Conservation (phyloP, 92 coral and sea anemone species). For the Porites divaricata region DNA sequence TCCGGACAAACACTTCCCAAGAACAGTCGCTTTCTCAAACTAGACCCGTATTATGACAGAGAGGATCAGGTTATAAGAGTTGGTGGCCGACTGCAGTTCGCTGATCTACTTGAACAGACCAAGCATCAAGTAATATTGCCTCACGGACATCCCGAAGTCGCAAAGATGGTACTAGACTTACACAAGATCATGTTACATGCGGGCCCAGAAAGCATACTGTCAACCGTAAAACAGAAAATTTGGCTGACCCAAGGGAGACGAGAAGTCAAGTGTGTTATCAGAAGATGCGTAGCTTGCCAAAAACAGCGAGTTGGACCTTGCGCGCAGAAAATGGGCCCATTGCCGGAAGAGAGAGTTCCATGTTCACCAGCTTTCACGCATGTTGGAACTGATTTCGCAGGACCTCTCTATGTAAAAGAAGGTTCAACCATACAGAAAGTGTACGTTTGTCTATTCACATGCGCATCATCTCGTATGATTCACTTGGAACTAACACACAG, state of each 20-base stretch:
- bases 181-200: slow-evolving; percentile 46
- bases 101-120: slow-evolving; percentile 42
- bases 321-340: slow-evolving; percentile 26
- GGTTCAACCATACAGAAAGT: slow-evolving; percentile 18
- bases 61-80: slow-evolving; percentile 40
- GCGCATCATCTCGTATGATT: slow-evolving; percentile 36
- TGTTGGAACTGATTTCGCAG: slow-evolving; percentile 53
- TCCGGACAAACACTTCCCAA: slow-evolving; percentile 1
- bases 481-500: slow-evolving; percentile 47
- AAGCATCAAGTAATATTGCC: slow-evolving; percentile 50
- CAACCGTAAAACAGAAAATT: slow-evolving; percentile 23
- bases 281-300: slow-evolving; percentile 37
- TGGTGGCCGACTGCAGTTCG: slow-evolving; percentile 63
- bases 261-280: slow-evolving; percentile 32
- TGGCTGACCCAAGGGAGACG: slow-evolving; percentile 59
- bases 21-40: slow-evolving; percentile 49
- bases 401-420: slow-evolving; percentile 32
- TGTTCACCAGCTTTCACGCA: slow-evolving; percentile 22
- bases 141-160: slow-evolving; percentile 16
- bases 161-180: not conserved
- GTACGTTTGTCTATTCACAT: slow-evolving; percentile 46
- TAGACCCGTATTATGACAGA: slow-evolving; percentile 52
- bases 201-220: slow-evolving; percentile 49
- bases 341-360: slow-evolving; percentile 38
- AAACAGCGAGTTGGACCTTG: slow-evolving; percentile 16